Conservation (phyloP, 2,797 vertebrate species). For the Triplophysa bombifrons region DNA sequence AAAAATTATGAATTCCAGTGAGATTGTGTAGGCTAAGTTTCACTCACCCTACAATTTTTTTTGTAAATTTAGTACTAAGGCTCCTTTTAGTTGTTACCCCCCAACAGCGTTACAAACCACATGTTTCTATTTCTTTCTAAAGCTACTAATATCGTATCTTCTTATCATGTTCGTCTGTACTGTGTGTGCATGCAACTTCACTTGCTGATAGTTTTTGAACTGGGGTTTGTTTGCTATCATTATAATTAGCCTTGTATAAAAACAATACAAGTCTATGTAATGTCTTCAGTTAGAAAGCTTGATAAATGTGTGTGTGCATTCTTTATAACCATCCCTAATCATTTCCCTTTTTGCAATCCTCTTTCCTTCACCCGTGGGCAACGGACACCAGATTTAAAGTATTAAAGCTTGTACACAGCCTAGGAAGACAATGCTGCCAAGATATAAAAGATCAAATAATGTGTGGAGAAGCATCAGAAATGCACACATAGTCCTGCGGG, state of each 20-base stretch:
- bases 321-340: neutral
- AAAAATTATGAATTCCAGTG: no score
- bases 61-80: no score
- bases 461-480: constrained; percentile 8
- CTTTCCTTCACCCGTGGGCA: neutral
- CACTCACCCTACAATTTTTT: no score
- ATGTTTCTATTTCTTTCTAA: neutral
- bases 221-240: constrained; percentile 19
- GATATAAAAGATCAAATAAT: constrained; percentile 32
- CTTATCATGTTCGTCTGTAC: neutral
- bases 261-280: constrained; percentile 9
- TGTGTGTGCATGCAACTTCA: no score
- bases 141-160: neutral
- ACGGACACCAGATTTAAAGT: constrained; percentile 1
- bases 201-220: neutral
- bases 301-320: neutral
- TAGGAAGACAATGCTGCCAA: constrained; percentile 3
- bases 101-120: neutral
- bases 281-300: neutral
- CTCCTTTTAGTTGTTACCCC: no score
- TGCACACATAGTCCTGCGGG: neutral
- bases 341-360: neutral
- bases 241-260: neutral
- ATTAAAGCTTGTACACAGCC: neutral
- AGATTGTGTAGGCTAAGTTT: neutral